Base-by-base conservation (phyloP, 2,888 invertebrate genomes). In the Zaprionus lineosus region DNA sequence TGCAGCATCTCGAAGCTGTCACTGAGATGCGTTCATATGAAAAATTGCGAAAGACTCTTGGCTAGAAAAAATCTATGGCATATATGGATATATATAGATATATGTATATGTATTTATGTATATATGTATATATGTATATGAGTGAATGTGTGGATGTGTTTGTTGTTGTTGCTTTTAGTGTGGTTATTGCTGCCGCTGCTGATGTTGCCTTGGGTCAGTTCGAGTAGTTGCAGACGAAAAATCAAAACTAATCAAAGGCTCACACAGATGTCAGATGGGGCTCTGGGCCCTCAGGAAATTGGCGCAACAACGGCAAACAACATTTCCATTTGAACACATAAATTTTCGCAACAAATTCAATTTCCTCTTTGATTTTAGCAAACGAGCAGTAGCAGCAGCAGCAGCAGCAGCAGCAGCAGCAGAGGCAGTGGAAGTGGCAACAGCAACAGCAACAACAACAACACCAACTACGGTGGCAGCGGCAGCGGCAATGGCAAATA, bases 291-390 rank as follows among this genome's bases (percentile, higher is more conserved):
- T 44, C 75, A 78, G 76, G 82, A 78, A 78, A 81, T 81, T 82
- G 76, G 63, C 72, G 66, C 69, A 70, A 64, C 75, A 71, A 81
- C 66, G 60, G 81, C 79, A 83, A 81, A 81, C 68, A 77, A 75
- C 75, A 77, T 81, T 81, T 79, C 83, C 81, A 81, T 81, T 79
- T 60, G 70, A 79, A 60, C 73, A 81, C 79, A 81, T 83, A 81
- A 75, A 81, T 83, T 81, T 81, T 79, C 75, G 66, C 83, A 79
- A 82, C 79, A 77, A 84, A 77, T 82, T 83, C 82, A 83, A 84
- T 84, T 84, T 82, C 84, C 84, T 78, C 82, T 79, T 81, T 81
- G 81, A 81, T 81, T 81, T 83, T 74, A 77, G 83, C 73, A 83
- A 81, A 69, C 79, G 75, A 79, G 76, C 74, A 67, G 62, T 39